Evolutionary conservation across 2,888 invertebrate species (phyloP), one percentile per base, ranked within the genome.

Genomic region (Acleris holmiana): DNA sequence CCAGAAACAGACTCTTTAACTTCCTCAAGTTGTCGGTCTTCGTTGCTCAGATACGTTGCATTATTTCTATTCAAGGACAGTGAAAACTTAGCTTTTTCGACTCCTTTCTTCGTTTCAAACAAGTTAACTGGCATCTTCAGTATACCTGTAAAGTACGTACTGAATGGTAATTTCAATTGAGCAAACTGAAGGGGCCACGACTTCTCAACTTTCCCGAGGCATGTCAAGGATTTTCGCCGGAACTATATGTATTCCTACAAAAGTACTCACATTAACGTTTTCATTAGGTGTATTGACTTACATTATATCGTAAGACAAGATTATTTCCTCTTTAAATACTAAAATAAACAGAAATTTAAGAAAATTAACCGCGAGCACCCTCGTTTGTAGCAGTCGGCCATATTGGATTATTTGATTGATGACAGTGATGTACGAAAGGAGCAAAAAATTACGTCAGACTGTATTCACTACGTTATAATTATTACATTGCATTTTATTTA

Each of bases 71-170:
- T 88, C 71, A 91, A 76, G 69, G 91, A 90, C 66, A 93, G 80
- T 64, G 89, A 86, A 80, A 86, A 85, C 83, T 82, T 91, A 65
- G 86, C 74, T 83, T 85, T 91, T 67, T 85, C 86, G 72, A 83
- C 86, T 83, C 85, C 84, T 86, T 87, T 87, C 85, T 88, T 91
- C 75, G 84, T 85, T 85, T 88, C 85, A 68, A 82, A 78, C 70
- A 86, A 88, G 78, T 91, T 90, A 86, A 90, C 88, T 90, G 90
- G 93, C 93, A 93, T 93, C 91, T 93, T 93, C 91, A 90, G 93
- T 77, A 89, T 81, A 91, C 91, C 93, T 93, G 86, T 15, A 84
- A 89, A 72, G 69, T 59, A 70, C 71, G 67, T 48, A 68, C 46
- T 41, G 54, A 62, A 58, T 51, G 46, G 51, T 51, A 61, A 66